Conservation (phyloP, 64 coral and sea anemone species). For the Montipora foliosa region DNA sequence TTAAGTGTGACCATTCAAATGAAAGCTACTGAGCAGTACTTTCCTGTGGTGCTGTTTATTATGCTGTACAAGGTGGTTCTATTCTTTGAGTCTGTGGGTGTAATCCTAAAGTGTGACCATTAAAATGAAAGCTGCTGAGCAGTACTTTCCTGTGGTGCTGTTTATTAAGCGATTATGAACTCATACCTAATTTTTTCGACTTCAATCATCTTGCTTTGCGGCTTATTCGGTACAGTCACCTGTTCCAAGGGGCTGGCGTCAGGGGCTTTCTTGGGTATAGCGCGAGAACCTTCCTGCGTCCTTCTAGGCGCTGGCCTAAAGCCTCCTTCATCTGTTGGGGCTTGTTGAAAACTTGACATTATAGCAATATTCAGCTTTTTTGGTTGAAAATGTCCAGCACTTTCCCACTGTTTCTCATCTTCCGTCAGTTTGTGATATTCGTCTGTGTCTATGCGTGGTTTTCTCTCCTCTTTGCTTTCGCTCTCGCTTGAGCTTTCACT, state of each 20-base stretch:
- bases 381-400: conserved; percentile 24
- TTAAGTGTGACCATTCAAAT: not conserved
- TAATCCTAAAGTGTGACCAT: not conserved
- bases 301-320: not conserved
- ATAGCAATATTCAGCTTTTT: conserved; percentile 37
- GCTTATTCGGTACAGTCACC: not conserved
- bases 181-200: not conserved
- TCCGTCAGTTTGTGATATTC: conserved; percentile 16
- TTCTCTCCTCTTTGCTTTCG: conserved; percentile 30
- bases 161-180: not conserved
- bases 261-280: not conserved
- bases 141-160: not conserved
- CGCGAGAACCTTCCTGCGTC: not conserved
- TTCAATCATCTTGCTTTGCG: not conserved
- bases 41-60: not conserved
- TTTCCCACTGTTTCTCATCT: conserved; percentile 39
- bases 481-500: not conserved
- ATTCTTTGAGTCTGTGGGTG: not conserved
- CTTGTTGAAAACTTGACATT: conserved; percentile 22
- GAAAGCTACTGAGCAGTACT: not conserved
- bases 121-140: not conserved
- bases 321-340: not conserved
- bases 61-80: not conserved
- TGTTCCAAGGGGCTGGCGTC: not conserved
- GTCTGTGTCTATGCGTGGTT: conserved; percentile 24